Evolutionary conservation across 2,797 vertebrate genomes (phyloP).

Genomic region (Falco peregrinus): DNA sequence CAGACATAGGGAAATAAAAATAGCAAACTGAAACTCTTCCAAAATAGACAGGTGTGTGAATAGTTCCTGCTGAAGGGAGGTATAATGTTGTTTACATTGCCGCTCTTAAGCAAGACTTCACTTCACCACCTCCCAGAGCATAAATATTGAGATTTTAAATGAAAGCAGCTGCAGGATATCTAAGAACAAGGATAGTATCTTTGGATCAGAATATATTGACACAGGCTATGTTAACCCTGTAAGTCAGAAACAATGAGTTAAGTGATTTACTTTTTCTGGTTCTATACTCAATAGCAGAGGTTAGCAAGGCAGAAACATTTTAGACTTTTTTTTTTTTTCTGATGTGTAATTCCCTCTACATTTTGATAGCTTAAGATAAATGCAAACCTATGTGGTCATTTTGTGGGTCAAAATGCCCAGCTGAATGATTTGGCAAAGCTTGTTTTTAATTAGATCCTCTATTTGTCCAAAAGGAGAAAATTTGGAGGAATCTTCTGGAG

Average conservation of each 20-base stretch:
- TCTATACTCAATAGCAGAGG: neutral
- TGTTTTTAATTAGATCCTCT: neutral
- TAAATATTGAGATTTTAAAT: slow-evolving; percentile 36
- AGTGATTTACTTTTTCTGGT: neutral
- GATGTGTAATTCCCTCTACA: neutral
- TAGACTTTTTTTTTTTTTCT: neutral
- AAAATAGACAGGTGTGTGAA: slow-evolving; percentile 72
- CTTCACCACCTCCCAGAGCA: neutral
- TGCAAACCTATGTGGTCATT: neutral
- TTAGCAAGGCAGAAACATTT: neutral
- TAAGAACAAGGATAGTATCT: neutral
- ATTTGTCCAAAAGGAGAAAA: neutral
- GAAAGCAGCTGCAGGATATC: slow-evolving; percentile 7
- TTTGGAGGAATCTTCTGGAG: neutral
- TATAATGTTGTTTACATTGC: slow-evolving; percentile 37
- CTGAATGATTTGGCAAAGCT: neutral
- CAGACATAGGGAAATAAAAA: slow-evolving; percentile 45
- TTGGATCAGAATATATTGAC: neutral
- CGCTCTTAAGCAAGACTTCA: neutral
- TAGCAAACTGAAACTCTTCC: slow-evolving; percentile 66
- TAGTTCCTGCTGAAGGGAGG: neutral
- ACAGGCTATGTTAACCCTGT: neutral
- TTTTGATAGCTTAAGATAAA: neutral
- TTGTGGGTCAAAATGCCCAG: neutral
- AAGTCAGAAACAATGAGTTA: neutral